phyloP scores from a whole-genome alignment of 2,797 vertebrate species.

The Nannoperca australis region DNA sequence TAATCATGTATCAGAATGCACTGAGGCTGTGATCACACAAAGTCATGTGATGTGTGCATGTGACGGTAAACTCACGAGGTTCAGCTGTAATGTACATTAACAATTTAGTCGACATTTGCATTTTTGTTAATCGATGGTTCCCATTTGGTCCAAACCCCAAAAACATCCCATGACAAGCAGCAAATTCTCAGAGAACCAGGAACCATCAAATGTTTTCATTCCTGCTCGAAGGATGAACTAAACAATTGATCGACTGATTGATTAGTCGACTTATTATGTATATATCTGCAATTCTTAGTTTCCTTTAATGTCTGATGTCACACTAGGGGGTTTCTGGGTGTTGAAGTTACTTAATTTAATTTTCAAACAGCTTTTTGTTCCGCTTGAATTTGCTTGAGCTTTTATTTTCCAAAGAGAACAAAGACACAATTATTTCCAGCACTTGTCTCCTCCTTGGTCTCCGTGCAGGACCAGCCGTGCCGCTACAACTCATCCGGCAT shows the following conservation, averaged over 20 bases:
- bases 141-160: not conserved
- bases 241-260: too few species aligned
- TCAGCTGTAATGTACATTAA: not conserved
- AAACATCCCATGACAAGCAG: not conserved
- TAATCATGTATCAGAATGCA: not conserved
- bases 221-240: too few species aligned
- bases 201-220: not conserved
- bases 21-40: not conserved
- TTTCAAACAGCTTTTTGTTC: not conserved
- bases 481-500: slow-evolving; percentile 89
- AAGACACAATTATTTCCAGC: not conserved
- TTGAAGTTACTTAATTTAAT: too few species aligned
- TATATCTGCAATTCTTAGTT: not conserved
- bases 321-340: not conserved
- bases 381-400: not conserved
- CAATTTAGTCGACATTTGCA: not conserved
- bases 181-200: not conserved
- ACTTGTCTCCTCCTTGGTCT: not conserved
- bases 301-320: not conserved
- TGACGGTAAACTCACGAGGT: slow-evolving; percentile 14
- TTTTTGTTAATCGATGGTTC: not conserved
- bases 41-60: not conserved
- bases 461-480: slow-evolving; percentile 88
- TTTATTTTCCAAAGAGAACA: not conserved
- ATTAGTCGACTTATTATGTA: not conserved